These are phyloP conservation scores for Tipula unca DNA, from an alignment of 2,888 invertebrate species.

Conservation along the genomic window DNA sequence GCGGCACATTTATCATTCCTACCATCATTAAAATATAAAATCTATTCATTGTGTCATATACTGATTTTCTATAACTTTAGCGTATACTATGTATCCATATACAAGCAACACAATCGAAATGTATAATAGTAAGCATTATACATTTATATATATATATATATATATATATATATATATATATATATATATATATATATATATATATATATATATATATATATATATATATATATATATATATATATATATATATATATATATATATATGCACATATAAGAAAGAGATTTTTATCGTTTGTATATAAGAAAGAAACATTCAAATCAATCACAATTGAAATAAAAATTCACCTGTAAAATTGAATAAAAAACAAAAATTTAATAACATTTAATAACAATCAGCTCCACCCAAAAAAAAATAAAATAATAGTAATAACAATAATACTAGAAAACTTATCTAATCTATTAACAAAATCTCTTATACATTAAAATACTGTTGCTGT, in stretches of 20 bases:
- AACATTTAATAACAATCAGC: conserved; percentile 14
- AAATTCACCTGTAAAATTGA: conserved; percentile 14
- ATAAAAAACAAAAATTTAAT: background rate
- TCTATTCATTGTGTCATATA: background rate
- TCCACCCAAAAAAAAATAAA: background rate
- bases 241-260: no score
- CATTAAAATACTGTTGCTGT: background rate
- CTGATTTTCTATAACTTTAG: background rate
- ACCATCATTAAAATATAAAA: background rate
- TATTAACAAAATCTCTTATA: background rate
- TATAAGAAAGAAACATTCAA: background rate
- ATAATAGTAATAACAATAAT: background rate
- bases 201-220: no score
- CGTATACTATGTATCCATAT: background rate
- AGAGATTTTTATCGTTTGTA: background rate
- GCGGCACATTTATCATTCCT: background rate
- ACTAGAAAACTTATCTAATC: background rate
- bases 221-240: no score
- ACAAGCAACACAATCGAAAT: background rate
- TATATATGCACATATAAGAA: background rate
- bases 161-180: no score
- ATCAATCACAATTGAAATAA: conserved; percentile 8
- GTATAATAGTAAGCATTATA: no score
- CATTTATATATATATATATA: no score
- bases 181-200: no score